A percentile compares a stretch with the other conserved stretches of the same genome.
phyloP scores from a whole-genome alignment of 37 sponge, comb jelly and placozoan species.

The Aphrocallistes beatrix region DNA sequence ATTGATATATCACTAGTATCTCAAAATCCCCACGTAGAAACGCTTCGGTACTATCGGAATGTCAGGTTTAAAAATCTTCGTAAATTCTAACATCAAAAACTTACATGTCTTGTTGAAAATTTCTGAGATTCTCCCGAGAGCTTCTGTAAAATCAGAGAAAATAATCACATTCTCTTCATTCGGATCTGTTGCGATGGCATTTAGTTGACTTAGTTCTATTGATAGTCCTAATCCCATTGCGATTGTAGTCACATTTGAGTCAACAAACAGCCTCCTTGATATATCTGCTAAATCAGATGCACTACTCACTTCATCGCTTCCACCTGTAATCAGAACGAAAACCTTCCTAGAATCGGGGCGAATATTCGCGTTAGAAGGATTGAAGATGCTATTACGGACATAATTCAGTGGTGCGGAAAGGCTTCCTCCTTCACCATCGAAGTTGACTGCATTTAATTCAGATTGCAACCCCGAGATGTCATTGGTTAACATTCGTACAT shows the following conservation, averaged over 20 bases:
- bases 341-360: not conserved
- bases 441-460: not conserved
- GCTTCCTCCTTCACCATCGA: not conserved
- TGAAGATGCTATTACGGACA: not conserved
- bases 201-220: not conserved
- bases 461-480: not conserved
- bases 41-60: too few species aligned
- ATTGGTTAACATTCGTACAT: not conserved
- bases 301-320: not conserved
- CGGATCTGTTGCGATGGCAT: not conserved
- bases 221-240: not conserved
- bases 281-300: not conserved
- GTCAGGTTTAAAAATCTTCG: too few species aligned
- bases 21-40: too few species aligned
- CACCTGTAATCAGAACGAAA: not conserved
- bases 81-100: too few species aligned
- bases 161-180: not conserved
- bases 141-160: constrained; percentile 5
- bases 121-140: not conserved
- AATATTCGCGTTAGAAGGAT: not conserved
- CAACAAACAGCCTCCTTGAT: not conserved
- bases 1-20: too few species aligned
- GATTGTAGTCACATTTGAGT: not conserved
- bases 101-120: not conserved
- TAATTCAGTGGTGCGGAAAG: not conserved